A percentile compares a stretch with the other conserved stretches of the same genome.
Evolutionary conservation across 2,797 vertebrate species (phyloP).

Genomic region (Rhinichthys osculus): DNA sequence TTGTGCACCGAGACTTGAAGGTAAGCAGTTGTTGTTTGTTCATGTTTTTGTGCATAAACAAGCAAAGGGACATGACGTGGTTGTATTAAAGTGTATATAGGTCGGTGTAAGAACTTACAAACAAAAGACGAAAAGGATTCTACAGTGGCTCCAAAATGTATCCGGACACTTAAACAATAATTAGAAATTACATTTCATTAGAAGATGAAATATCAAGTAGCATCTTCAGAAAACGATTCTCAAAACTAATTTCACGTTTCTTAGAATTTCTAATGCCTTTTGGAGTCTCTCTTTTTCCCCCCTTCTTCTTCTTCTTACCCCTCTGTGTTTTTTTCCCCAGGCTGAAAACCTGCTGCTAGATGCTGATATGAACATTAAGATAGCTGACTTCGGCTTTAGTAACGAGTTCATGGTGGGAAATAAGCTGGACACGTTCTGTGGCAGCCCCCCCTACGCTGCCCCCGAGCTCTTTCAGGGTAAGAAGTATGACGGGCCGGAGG

Average conservation of each 20-base stretch:
- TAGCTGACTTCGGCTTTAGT: constrained; percentile 98
- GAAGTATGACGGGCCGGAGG: constrained; percentile 97
- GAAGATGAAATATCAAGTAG: not conserved
- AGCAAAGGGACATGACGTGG: not conserved
- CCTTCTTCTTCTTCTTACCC: not conserved
- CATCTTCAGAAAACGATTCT: not conserved
- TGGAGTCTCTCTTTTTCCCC: not conserved
- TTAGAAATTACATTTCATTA: not conserved
- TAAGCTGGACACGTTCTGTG: constrained; percentile 98
- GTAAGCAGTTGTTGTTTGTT: constrained; percentile 73
- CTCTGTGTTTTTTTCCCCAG: constrained; percentile 67
- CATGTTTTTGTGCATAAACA: not conserved
- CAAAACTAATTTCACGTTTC: not conserved
- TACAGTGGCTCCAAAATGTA: not conserved
- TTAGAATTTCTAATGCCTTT: not conserved
- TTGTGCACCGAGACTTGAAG: constrained; percentile 98
- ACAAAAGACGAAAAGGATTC: not conserved
- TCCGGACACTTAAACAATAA: not conserved
- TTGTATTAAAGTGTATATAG: not conserved
- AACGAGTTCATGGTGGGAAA: constrained; percentile 96
- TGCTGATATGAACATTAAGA: constrained; percentile 99
- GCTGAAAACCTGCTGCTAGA: constrained; percentile 97
- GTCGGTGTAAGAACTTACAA: not conserved
- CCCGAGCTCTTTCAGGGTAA: constrained; percentile 99
- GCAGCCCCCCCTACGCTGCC: constrained; percentile 95